Percentiles rank a stretch among this genome's conserved stretches.
phyloP scores from a whole-genome alignment of 2,888 invertebrate species.

The Nycteola revayana region DNA sequence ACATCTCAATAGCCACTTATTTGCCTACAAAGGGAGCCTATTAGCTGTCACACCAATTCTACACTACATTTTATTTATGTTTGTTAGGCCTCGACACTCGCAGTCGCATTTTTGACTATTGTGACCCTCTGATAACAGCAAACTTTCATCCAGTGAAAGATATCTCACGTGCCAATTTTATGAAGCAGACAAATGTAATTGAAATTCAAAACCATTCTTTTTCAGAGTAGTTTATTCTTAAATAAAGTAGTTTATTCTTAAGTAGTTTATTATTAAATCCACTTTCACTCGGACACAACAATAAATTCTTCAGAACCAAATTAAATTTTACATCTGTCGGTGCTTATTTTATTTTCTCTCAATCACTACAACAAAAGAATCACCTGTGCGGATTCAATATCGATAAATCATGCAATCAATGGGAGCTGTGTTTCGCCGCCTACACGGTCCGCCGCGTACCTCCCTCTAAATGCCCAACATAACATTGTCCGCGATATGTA shows the following conservation, averaged over 20 bases:
- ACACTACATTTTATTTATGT: slow-evolving; percentile 23
- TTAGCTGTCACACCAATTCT: slow-evolving; percentile 31
- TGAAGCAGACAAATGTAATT: slow-evolving; percentile 25
- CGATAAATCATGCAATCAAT: slow-evolving; percentile 58
- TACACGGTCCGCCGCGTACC: slow-evolving; percentile 19
- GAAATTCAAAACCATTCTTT: slow-evolving; percentile 31
- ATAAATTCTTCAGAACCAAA: slow-evolving; percentile 15
- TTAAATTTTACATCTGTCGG: slow-evolving; percentile 24
- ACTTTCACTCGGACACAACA: slow-evolving; percentile 28
- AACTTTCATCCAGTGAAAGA: slow-evolving; percentile 32
- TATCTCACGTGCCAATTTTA: slow-evolving; percentile 36
- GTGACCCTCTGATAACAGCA: slow-evolving; percentile 11
- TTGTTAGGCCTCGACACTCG: slow-evolving; percentile 8
- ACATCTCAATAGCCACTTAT: slow-evolving; percentile 50
- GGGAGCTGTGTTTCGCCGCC: slow-evolving; percentile 42
- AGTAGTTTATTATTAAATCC: slow-evolving; percentile 19
- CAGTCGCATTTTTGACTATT: slow-evolving; percentile 16
- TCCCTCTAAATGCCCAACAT: slow-evolving; percentile 36
- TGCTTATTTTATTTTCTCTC: slow-evolving; percentile 31
- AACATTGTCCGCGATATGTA: slow-evolving; percentile 40
- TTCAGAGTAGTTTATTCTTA: slow-evolving; percentile 24
- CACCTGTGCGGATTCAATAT: slow-evolving; percentile 53
- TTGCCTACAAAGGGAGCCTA: slow-evolving; percentile 38
- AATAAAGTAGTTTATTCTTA: no score
- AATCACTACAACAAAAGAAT: slow-evolving; percentile 37